These are phyloP conservation scores for Tragelaphus strepsiceros DNA, from an alignment of 2,113 vertebrate species.

Conservation along the genomic window DNA sequence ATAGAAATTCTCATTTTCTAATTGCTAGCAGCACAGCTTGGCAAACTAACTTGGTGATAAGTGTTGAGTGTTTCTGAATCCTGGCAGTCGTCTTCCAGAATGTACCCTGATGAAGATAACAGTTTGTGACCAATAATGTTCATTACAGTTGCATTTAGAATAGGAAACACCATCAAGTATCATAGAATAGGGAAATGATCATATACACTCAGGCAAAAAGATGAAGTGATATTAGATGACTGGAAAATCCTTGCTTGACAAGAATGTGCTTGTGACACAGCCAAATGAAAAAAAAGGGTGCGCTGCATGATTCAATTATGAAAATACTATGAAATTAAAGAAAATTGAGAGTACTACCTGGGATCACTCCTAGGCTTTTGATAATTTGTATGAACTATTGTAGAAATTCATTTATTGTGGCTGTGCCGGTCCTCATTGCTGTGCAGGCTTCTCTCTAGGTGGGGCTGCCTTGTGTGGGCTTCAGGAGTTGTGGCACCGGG, in stretches of 20 bases:
- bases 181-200: neutral
- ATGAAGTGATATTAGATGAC: slow-evolving; percentile 10
- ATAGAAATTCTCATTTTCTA: slow-evolving; percentile 9
- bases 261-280: neutral
- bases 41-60: neutral
- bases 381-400: neutral
- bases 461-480: neutral
- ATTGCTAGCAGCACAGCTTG: neutral
- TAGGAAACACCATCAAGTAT: neutral
- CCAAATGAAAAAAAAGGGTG: neutral
- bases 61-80: neutral
- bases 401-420: neutral
- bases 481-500: neutral
- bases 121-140: neutral
- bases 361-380: neutral
- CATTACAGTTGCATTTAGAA: neutral
- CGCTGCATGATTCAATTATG: neutral
- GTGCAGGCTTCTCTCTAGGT: neutral
- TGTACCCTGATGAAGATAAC: neutral
- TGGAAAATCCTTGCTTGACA: neutral
- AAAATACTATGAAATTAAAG: neutral
- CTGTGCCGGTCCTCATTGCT: neutral
- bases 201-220: neutral
- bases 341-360: neutral
- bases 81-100: neutral